Conservation (phyloP, 2,113 vertebrate species). For the Mastomys coucha region DNA sequence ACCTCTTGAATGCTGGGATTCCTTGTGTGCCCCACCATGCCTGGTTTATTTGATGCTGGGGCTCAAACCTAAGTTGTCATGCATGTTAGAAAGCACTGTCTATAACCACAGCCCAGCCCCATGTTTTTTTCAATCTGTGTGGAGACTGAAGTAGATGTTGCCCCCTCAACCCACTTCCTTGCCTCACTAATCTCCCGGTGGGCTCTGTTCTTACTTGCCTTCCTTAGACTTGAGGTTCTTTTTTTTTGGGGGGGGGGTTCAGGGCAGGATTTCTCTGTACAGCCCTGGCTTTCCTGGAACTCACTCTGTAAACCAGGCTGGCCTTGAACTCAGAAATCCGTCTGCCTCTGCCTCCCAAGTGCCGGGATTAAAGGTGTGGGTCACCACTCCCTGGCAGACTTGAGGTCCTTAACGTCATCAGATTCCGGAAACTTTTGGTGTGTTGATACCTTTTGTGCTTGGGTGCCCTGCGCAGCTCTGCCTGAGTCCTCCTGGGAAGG, state of each 20-base stretch:
- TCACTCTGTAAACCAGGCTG: too few species aligned
- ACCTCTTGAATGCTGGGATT: neutral
- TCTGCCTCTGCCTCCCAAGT: too few species aligned
- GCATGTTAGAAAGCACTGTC: neutral
- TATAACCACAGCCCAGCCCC: neutral
- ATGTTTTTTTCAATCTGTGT: neutral
- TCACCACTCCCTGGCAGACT: too few species aligned
- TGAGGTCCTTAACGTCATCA: neutral
- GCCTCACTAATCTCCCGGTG: neutral
- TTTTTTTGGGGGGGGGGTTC: too few species aligned
- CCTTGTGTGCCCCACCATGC: rapidly evolving
- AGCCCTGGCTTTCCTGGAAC: too few species aligned
- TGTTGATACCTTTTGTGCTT: rapidly evolving
- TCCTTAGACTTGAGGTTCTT: neutral
- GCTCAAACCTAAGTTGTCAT: neutral
- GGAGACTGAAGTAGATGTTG: neutral
- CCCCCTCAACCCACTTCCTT: neutral
- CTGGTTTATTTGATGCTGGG: neutral
- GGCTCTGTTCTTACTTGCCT: neutral
- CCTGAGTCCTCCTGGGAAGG: neutral
- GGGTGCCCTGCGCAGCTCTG: neutral
- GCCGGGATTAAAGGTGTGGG: too few species aligned
- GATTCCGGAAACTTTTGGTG: neutral
- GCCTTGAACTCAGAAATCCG: too few species aligned
- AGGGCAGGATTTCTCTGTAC: too few species aligned